Base-by-base conservation (phyloP, 2,113 vertebrate genomes). In the Crotalus horridus region DNA sequence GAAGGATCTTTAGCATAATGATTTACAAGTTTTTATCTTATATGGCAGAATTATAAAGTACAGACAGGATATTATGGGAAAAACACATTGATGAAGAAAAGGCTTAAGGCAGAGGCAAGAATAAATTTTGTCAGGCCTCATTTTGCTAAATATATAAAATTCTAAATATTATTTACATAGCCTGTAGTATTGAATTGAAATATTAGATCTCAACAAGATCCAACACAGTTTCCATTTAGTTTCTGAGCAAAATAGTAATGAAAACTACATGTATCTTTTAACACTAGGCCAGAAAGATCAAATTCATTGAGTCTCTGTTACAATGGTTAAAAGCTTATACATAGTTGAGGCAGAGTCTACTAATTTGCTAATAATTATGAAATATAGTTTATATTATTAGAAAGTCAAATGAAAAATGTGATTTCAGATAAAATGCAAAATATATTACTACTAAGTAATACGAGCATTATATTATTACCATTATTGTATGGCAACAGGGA, bases 141-240 rank as follows among this genome's bases (percentile, higher is more conserved):
- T 90, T 94, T 95, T 94, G 94, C 94, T 96, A 95, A 92, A 95
- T 96, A 96, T 97, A 95, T 97, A 97, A 97, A 98, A 96, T 97
- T 97, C 95, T 97, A 97, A 95, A 88, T 97, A 97, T 97, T 97
- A 96, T 97, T 92, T 96, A 93, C 94, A 96, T 93, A 95, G 97
- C 98, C 98, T 96, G 96, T 90, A 97, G 96, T 95, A 96, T 95
- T 89, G 95, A 97, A 98, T 97, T 96, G 97, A 97, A 96, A 96
- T 95, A 97, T 95, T 98, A 98, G 97, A 97, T 97, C 97, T 98
- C 98, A 98, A 98, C 97, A 98, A 94, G 97, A 97, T 97, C 98
- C 97, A 98, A 97, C 97, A 94, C 95, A 97, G 98, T 95, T 74
- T 94, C 94, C 97, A 97, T 96, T 94, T 94, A 97, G 98, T 95